Base-by-base conservation (phyloP, 2,113 vertebrate species). In the Rhadina sibilatrix region DNA sequence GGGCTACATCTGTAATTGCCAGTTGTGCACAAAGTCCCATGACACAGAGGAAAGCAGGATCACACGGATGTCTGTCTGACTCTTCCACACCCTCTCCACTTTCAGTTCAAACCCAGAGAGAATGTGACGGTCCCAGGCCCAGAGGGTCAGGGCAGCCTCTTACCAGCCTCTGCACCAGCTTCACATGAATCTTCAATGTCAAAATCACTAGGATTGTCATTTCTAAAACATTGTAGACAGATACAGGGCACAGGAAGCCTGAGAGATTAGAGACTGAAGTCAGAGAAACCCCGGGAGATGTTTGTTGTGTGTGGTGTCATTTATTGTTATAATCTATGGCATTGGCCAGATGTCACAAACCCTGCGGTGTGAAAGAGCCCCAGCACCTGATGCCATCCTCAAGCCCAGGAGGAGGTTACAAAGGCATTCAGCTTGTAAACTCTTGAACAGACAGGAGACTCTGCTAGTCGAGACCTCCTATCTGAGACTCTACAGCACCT, bases 61-160 rank as follows among this genome's bases (percentile, higher is more conserved):
- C 44, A 25, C 22, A 33, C 0, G 4, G 24, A n/a, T 24, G 24
- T 44, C 56, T 86, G 13, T n/a, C 56, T 71, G 60, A 91, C 35
- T 35, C 53, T 71, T 64, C 47, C 3, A 2, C 60, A 75, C 22
- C 38, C 30, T 66, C 42, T 89, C 38, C 33, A 19, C 35, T 93
- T 81, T 81, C 60, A 47, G 38, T 11, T 52, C 52, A 70, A 83
- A 87, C 1, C 2, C 37, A 87, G n/a, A 66, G 11, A 74, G 8
- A 22, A 71, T 9, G 24, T 38, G 60, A 37, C 0, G 0, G 15
- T 78, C 35, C n/a, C 0, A 0, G 20, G 4, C 22, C 18, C 3
- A 2, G 42, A 79, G 35, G 15, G 14, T 40, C 44, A 52, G 30
- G 33, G 19, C 44, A 64, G 61, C 18, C 33, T 82, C 52, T 75